Base-by-base conservation (phyloP, 2,888 invertebrate species). In the Spicauda simplicius region DNA sequence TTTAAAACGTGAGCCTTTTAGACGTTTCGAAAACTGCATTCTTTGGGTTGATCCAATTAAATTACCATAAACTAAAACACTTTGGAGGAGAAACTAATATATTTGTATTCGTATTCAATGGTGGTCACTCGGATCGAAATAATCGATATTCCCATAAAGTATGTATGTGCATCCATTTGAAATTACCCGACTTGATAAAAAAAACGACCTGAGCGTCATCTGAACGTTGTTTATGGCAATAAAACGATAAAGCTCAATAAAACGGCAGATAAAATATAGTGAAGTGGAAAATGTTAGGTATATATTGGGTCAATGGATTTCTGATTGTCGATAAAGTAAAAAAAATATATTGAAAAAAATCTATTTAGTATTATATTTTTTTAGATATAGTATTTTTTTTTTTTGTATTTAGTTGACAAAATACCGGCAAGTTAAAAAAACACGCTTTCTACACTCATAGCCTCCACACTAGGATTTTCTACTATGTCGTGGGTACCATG, bases 201-300 rank as follows among this genome's bases (percentile, higher is more conserved):
- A 69, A 72, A 76, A 60, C 50, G 50, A 61, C 37, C 48, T 41
- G 20, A 50, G 53, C 41, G 61, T 67, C 67, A 67, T 61, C 67
- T 67, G 55, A 41, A 50, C 69, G 73, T 82, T 81, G 86, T 88
- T 85, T 87, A 86, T 80, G 83, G 78, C 82, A 78, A 72, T 84
- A 85, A 85, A 82, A 80, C 79, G 86, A 88, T 89, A 87, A 83
- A 81, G 69, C 72, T 70, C 78, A 80, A 84, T 88, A 86, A 88
- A 87, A 73, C 75, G 74, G 79, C 77, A 79, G 81, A 86, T 87
- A 87, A 85, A 85, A 80, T 83, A 80, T 78, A 80, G 78, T 80
- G 80, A 82, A 76, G 75, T 70, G 72, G 74, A 80, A 81, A 61
- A 56, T 56, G 33, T 19, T 18, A 50, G 50, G 55, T 56, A 56